Evolutionary conservation across 2,888 invertebrate genomes (phyloP).

Genomic region (Oasisia sp.): DNA sequence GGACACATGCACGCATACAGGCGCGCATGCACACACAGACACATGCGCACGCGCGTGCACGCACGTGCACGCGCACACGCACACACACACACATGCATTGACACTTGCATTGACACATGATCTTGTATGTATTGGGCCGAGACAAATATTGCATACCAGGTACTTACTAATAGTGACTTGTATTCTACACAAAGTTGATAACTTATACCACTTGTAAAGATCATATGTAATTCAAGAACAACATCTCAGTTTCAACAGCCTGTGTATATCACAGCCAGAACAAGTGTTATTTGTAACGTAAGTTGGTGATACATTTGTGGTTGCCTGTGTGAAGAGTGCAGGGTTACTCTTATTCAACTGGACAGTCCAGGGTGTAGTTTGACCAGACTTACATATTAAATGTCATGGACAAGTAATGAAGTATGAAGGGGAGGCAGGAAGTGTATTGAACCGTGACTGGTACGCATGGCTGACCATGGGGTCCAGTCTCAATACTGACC

Average conservation of each 20-base stretch:
- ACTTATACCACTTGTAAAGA: background rate
- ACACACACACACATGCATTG: background rate
- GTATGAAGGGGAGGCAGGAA: background rate
- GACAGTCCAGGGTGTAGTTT: background rate
- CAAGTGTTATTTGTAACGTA: background rate
- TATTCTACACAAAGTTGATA: background rate
- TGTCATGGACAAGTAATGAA: background rate
- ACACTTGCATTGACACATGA: too few relatives aligned
- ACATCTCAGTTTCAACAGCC: background rate
- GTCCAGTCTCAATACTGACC: background rate
- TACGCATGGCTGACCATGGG: background rate
- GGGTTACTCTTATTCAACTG: background rate
- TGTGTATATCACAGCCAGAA: background rate
- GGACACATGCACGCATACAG: background rate
- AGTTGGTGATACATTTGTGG: background rate
- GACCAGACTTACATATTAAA: background rate
- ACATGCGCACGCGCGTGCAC: too few relatives aligned
- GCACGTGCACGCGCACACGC: background rate
- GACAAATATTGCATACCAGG: background rate
- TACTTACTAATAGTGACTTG: background rate
- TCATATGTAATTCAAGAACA: background rate
- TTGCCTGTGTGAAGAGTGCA: background rate
- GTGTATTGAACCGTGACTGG: background rate
- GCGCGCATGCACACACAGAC: background rate
- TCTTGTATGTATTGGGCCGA: too few relatives aligned